These are phyloP conservation scores for Pangasius krempfi DNA, from an alignment of 2,797 vertebrate species.

Conservation along the genomic window DNA sequence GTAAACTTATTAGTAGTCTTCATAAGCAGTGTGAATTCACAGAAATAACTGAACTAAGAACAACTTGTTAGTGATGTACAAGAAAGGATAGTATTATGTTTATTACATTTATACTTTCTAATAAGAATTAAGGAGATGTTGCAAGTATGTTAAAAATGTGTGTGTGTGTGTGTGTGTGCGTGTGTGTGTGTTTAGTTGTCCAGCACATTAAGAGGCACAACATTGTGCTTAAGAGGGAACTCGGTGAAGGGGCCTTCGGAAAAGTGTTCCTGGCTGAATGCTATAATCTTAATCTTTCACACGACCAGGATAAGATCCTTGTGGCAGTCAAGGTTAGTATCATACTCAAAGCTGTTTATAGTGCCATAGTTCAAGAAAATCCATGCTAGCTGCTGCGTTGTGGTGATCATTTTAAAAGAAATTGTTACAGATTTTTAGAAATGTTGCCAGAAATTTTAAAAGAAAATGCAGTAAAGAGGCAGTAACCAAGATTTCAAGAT, in stretches of 20 bases:
- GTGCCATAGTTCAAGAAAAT: not conserved
- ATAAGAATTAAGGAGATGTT: not conserved
- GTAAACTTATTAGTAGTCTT: not conserved
- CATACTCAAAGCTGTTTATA: not conserved
- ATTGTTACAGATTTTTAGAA: not conserved
- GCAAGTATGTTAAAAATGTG: not conserved
- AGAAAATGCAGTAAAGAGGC: not conserved
- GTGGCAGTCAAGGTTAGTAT: conserved; percentile 94
- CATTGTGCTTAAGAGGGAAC: conserved; percentile 94
- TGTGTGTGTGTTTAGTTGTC: conserved; percentile 80
- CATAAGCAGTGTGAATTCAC: not conserved
- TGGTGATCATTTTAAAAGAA: not conserved
- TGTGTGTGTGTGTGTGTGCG: not conserved
- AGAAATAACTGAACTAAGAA: not conserved
- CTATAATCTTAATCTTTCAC: conserved; percentile 84
- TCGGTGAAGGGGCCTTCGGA: conserved; percentile 97
- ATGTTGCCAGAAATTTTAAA: not conserved
- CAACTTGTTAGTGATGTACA: not conserved
- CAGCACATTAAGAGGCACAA: conserved; percentile 98
- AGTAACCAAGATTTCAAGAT: not conserved
- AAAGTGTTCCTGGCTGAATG: conserved; percentile 98
- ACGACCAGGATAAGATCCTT: conserved; percentile 93
- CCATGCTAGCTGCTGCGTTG: not conserved
- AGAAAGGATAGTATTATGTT: not conserved
- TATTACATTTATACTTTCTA: not conserved